Base-by-base conservation (phyloP, 2,113 vertebrate species). In the Agapornis roseicollis region DNA sequence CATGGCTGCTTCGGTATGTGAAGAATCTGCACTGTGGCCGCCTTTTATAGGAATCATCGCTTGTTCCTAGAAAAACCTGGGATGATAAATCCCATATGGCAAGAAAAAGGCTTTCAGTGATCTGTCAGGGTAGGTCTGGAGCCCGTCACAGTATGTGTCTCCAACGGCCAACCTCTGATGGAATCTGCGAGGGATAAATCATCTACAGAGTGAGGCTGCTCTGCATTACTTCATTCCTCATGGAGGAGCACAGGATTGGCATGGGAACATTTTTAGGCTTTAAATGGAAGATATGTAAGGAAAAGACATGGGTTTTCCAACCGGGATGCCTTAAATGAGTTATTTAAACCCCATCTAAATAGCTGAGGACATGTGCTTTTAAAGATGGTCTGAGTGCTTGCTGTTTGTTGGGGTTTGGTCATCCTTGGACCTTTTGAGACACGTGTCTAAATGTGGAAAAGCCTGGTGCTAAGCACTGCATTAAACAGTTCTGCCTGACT, bases 11-110 rank as follows among this genome's bases (percentile, higher is more conserved):
- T 58, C 9, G 7, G 46, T 71, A 90, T 0, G 7, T 11, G 17
- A 89, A 76, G 65, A 78, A 91, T 93, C 68, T 89, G 56, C 27
- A 7, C 42, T 0, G 0, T 4, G 2, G 39, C 77, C 79, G 91
- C 89, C 94, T 94, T 95, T 90, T 90, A 64, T 79, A 90, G 95
- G 83, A 86, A 79, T 61, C 29, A 13, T 90, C 60, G 71, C 83
- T 58, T 12, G 52, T 73, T 90, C 82, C 33, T 80, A 42, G 86
- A 42, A 80, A 73, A 88, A 63, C 15, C 31, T 13, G 28, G 49
- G 14, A 20, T 90, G 85, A 80, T 80, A 69, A 83, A 88, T 94
- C 53, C 44, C 42, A 44, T 18, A n/a, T 55, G 88, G 68, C 71
- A 93, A 53, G 74, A 63, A 55, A 50, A 89, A 89, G 37, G 35